A percentile compares a stretch with the other conserved stretches of the same genome.
Conservation (phyloP, 2,797 vertebrate genomes). For the Sphaeramia orbicularis region DNA sequence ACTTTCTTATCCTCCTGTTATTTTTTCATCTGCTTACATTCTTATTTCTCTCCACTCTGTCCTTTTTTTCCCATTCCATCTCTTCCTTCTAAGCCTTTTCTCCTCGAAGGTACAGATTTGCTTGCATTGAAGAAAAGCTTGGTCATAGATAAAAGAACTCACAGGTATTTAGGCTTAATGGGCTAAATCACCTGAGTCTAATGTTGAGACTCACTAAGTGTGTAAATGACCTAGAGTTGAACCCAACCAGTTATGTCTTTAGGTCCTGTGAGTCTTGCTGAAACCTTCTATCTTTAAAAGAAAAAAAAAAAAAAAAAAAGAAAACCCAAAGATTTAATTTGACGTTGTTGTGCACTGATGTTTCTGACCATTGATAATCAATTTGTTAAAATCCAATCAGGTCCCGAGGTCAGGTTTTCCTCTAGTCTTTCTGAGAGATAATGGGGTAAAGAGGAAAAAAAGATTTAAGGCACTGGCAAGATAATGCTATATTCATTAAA, state of each 20-base stretch:
- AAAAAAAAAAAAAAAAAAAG: background rate
- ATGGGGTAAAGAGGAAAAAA: background rate
- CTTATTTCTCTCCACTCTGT: conserved; percentile 17
- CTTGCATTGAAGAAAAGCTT: conserved; percentile 56
- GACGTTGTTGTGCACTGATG: conserved; percentile 15
- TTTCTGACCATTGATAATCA: conserved; percentile 33
- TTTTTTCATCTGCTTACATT: conserved; percentile 14
- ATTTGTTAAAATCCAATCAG: conserved; percentile 34
- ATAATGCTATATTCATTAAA: conserved; percentile 35
- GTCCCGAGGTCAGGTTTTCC: conserved; percentile 10
- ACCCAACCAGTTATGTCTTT: conserved; percentile 58
- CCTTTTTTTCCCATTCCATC: conserved; percentile 23
- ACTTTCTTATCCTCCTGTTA: conserved; percentile 12
- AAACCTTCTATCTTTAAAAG: conserved; percentile 48
- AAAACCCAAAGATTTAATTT: conserved; percentile 24
- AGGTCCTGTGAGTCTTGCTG: conserved; percentile 55
- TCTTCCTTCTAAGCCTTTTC: conserved; percentile 26
- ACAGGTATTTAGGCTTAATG: conserved; percentile 64
- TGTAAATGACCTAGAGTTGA: conserved; percentile 63
- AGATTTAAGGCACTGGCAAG: conserved; percentile 38
- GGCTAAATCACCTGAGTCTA: conserved; percentile 63
- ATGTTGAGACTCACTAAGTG: conserved; percentile 42
- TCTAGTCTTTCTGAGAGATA: conserved; percentile 14
- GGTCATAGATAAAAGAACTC: conserved; percentile 53
- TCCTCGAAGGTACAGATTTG: conserved; percentile 58